Conservation (phyloP, 2,797 vertebrate species). For the Squalus acanthias region DNA sequence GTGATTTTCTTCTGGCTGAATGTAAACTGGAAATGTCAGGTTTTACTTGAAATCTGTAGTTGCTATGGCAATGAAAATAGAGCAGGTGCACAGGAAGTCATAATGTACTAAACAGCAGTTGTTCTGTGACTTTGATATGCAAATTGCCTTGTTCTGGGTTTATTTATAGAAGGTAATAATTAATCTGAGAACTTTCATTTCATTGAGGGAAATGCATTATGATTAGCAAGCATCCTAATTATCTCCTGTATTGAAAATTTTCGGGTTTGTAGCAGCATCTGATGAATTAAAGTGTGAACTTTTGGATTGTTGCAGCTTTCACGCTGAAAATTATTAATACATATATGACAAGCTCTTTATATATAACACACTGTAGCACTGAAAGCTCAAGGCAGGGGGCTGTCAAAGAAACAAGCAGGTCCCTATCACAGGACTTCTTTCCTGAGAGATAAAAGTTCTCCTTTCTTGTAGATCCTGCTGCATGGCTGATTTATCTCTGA, state of each 20-base stretch:
- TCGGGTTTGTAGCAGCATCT: conserved; percentile 46
- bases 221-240: conserved; percentile 61
- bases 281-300: conserved; percentile 45
- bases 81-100: conserved; percentile 65
- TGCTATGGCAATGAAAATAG: conserved; percentile 55
- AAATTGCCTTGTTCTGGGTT: conserved; percentile 53
- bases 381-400: background rate
- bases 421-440: background rate
- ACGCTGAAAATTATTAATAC: conserved; percentile 19
- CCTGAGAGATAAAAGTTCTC: background rate
- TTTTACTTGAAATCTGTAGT: conserved; percentile 60
- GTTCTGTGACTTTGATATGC: conserved; percentile 58
- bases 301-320: conserved; percentile 39
- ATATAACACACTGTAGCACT: background rate
- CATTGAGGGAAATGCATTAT: conserved; percentile 49
- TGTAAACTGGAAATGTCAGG: conserved; percentile 61
- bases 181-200: conserved; percentile 59
- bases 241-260: conserved; percentile 52
- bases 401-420: background rate
- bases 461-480: background rate
- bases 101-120: conserved; percentile 61
- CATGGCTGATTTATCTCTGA: background rate
- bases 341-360: background rate
- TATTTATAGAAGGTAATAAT: conserved; percentile 69
- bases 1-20: conserved; percentile 65